Conservation (phyloP, 2,113 vertebrate species). For the Sinocyclocheilus anophthalmus region DNA sequence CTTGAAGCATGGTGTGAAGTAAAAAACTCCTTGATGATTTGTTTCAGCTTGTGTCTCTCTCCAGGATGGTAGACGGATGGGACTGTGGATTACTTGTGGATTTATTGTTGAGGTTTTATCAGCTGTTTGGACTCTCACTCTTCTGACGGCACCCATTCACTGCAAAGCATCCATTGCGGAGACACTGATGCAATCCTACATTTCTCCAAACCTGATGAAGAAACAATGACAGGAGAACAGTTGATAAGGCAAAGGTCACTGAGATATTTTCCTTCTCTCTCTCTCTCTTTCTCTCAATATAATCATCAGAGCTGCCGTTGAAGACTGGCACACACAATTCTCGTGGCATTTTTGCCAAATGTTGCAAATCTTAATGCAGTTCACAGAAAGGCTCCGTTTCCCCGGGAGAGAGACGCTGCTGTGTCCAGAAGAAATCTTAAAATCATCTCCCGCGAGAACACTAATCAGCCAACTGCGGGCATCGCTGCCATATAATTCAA, state of each 20-base stretch:
- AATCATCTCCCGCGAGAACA: conserved; percentile 65
- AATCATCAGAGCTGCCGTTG: not conserved
- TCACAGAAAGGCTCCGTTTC: conserved; percentile 21
- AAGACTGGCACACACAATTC: conserved; percentile 17
- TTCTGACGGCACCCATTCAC: not conserved
- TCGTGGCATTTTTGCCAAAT: not conserved
- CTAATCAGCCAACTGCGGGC: conserved; percentile 65
- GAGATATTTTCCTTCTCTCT: not conserved
- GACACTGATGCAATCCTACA: too few relatives aligned
- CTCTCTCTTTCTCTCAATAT: not conserved
- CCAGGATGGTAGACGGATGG: too few relatives aligned
- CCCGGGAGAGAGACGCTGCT: conserved; percentile 29
- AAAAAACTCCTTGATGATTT: too few relatives aligned
- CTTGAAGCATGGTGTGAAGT: too few relatives aligned
- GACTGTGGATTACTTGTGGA: too few relatives aligned
- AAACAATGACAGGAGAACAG: too few relatives aligned
- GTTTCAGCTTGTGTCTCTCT: too few relatives aligned
- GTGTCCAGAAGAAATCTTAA: conserved; percentile 54
- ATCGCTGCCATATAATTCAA: conserved; percentile 68
- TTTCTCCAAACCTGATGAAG: too few relatives aligned
- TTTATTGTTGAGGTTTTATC: too few relatives aligned
- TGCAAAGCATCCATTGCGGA: too few relatives aligned
- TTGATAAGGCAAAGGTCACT: conserved; percentile 13
- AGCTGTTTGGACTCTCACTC: not conserved
- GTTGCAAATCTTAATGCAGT: conserved; percentile 22